Percentiles rank a stretch among this genome's conserved stretches.
Evolutionary conservation across 1,140 invertebrate genomes (phyloP).

Genomic region (Augochlora pura): DNA sequence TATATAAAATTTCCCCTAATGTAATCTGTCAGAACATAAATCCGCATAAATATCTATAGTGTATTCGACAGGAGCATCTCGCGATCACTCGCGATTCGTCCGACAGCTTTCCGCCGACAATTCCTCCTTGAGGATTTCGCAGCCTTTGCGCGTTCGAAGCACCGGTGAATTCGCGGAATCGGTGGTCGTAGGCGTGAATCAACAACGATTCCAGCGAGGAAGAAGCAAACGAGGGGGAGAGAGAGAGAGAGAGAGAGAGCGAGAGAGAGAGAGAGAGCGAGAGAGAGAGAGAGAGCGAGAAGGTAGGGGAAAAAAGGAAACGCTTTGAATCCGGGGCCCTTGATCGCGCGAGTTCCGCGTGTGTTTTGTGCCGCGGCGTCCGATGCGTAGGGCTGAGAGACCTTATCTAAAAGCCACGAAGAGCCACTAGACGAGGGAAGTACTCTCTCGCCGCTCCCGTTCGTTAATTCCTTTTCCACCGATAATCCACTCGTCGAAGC

Average conservation of each 20-base stretch:
- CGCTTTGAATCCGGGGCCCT: slow-evolving; percentile 12
- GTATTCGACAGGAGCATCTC: too few relatives aligned
- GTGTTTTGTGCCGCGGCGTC: slow-evolving; percentile 39
- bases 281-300: background rate
- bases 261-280: background rate
- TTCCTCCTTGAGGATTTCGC: too few relatives aligned
- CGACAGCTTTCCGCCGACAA: too few relatives aligned
- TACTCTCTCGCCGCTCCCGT: slow-evolving; percentile 56
- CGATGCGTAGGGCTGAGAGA: slow-evolving; percentile 59
- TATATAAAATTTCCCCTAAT: too few relatives aligned
- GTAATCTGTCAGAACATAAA: too few relatives aligned
- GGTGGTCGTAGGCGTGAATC: background rate
- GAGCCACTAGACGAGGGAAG: slow-evolving; percentile 63
- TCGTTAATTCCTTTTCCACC: slow-evolving; percentile 66
- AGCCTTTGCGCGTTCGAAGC: too few relatives aligned
- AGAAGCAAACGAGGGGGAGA: background rate
- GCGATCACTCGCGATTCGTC: too few relatives aligned
- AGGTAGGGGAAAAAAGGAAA: background rate
- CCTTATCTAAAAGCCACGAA: slow-evolving; percentile 65
- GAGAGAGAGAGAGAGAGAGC: background rate
- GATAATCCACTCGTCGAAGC: slow-evolving; percentile 64
- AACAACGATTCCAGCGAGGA: background rate
- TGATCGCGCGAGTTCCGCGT: slow-evolving; percentile 43
- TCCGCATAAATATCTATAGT: too few relatives aligned
- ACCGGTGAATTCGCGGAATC: background rate